Percentiles rank a stretch among this genome's conserved stretches.
phyloP scores from a whole-genome alignment of 1,140 invertebrate species.

The Aphis gossypii region DNA sequence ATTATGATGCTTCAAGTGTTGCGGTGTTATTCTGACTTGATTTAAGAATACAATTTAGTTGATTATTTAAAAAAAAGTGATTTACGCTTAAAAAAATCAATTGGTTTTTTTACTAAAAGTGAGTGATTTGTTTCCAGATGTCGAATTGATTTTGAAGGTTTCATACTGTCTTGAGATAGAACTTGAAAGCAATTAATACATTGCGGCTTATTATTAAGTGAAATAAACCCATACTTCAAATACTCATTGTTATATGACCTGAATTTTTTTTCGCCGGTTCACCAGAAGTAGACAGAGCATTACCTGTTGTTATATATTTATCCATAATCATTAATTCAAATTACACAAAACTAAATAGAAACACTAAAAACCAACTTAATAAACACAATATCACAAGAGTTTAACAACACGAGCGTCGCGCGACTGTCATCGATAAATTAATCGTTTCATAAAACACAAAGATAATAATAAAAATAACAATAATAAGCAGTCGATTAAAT shows the following conservation, averaged over 20 bases:
- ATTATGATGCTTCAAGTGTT: neutral
- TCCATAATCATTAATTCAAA: neutral
- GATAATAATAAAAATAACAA: no score
- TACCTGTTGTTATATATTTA: neutral
- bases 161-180: neutral
- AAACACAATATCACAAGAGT: neutral
- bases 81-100: neutral
- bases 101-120: neutral
- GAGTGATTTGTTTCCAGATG: neutral
- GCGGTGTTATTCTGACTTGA: neutral
- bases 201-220: neutral
- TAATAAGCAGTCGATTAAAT: no score
- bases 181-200: neutral
- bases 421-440: no score
- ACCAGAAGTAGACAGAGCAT: neutral
- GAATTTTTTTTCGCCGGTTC: neutral
- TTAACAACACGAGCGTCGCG: no score
- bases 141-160: neutral
- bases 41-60: slow-evolving; percentile 2
- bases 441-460: no score
- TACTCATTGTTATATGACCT: neutral
- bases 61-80: neutral
- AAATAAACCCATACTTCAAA: slow-evolving; percentile 1
- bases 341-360: neutral
- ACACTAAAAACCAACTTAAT: neutral